Percentiles rank a stretch among this genome's conserved stretches.
These are phyloP conservation scores for Gryllus longicercus DNA, from an alignment of 2,888 invertebrate species.

Conservation along the genomic window DNA sequence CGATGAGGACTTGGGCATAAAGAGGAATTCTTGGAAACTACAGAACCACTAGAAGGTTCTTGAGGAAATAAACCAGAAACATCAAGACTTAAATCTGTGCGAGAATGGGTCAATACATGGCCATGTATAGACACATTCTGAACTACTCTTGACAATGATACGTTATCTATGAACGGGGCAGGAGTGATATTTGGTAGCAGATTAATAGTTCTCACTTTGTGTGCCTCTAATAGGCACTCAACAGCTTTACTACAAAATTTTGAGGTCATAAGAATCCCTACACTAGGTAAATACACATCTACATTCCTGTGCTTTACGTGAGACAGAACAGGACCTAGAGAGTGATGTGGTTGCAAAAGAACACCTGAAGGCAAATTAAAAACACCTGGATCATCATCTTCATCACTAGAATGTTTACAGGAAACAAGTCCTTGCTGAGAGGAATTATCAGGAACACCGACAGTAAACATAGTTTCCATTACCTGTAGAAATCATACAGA, in stretches of 20 bases:
- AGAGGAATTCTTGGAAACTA: constrained; percentile 30
- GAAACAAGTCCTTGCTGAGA: background rate
- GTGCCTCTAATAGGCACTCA: constrained; percentile 19
- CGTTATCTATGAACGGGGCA: constrained; percentile 46
- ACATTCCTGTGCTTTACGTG: constrained; percentile 42
- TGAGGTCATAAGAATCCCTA: constrained; percentile 60
- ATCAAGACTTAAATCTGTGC: constrained; percentile 38
- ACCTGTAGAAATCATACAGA: constrained; percentile 23
- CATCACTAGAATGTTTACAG: constrained; percentile 34
- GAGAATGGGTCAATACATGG: constrained; percentile 38
- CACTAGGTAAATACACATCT: constrained; percentile 60
- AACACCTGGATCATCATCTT: constrained; percentile 32
- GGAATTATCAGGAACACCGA: constrained; percentile 21
- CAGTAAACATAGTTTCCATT: constrained; percentile 24
- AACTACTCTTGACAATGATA: constrained; percentile 48
- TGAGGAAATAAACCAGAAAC: constrained; percentile 34
- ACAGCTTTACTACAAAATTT: constrained; percentile 29
- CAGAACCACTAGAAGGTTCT: constrained; percentile 11
- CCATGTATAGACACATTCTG: constrained; percentile 42
- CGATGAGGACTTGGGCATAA: constrained; percentile 41
- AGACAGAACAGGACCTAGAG: background rate
- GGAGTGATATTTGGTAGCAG: constrained; percentile 26
- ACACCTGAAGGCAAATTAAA: background rate
- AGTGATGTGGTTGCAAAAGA: constrained; percentile 4
- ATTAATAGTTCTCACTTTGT: constrained; percentile 18